Evolutionary conservation across 2,797 vertebrate species (phyloP), one percentile per base, ranked within the genome.

Genomic region (Pangasius macronema): DNA sequence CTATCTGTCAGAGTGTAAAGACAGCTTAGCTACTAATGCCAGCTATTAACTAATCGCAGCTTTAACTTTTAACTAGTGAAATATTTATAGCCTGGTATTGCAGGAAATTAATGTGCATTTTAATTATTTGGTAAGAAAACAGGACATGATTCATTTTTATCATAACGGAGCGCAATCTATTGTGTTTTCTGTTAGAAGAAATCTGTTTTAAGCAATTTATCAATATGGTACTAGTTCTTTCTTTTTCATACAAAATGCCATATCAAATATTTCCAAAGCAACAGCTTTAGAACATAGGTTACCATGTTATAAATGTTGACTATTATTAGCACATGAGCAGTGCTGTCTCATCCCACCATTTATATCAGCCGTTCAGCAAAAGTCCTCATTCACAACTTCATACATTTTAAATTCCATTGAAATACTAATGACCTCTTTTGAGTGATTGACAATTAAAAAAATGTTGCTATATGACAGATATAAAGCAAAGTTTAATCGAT

Each of bases 201-300:
- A 73, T 73, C 70, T 46, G 39, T 46, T 46, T 42, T 49, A 27
- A 73, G 14, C 24, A 73, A 70, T 39, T 70, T 22, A 22, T 39
- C 39, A 39, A 11, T 70, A 20, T 36, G 36, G 68, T 22, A 22
- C 36, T n/a, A n/a, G 4, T 46, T 24, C 24, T 73, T 27, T 46
- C 10, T 22, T 73, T 73, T 73, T 4, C n/a, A 55, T n/a, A 46
- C 5, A 33, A 33, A 53, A 30, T 77, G 46, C 75, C 5, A 16
- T 76, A 51, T 76, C 5, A 51, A 77, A 77, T 30, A 77, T 53
- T 51, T 77, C 75, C 73, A n/a, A 51, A n/a, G 11, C 72, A 75
- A 16, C 42, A 49, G 11, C 72, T 49, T 75, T n/a, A 16, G 18
- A 53, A 30, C 1, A 30, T n/a, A 1, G 16, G 49, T 33, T 30